Conservation (phyloP, 1,140 invertebrate genomes). For the Pseudomyrmex cubaensis region DNA sequence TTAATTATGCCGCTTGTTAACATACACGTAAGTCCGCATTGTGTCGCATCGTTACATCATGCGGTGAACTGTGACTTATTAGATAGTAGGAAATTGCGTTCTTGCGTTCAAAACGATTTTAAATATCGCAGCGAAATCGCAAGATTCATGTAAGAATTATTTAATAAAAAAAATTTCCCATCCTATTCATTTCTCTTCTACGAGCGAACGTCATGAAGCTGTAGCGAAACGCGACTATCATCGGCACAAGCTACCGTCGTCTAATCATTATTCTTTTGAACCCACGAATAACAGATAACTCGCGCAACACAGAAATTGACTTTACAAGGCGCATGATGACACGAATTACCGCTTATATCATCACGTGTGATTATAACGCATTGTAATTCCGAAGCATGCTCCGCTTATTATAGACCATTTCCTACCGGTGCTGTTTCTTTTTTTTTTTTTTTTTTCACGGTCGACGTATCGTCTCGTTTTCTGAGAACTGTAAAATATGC, state of each 20-base stretch:
- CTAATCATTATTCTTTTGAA: not conserved
- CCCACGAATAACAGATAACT: not conserved
- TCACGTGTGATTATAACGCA: constrained; percentile 3
- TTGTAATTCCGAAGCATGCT: not conserved
- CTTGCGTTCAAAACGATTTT: not conserved
- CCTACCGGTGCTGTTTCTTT: not conserved
- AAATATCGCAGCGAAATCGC: not conserved
- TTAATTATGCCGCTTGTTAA: no score
- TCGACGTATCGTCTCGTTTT: not conserved
- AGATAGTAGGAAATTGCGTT: no score
- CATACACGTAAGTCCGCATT: constrained; percentile 35
- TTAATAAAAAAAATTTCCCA: not conserved
- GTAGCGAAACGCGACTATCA: no score
- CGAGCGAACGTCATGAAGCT: not conserved
- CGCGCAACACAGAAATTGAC: not conserved
- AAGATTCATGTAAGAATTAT: no score
- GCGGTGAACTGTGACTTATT: not conserved
- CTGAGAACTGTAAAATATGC: constrained; percentile 5
- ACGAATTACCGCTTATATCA: constrained; percentile 4
- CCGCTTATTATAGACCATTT: constrained; percentile 4
- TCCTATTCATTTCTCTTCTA: not conserved
- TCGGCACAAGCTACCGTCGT: not conserved
- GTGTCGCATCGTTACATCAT: constrained; percentile 50
- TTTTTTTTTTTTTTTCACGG: constrained; percentile 8
- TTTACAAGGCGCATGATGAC: not conserved